Evolutionary conservation across 2,888 invertebrate species (phyloP), one percentile per base, ranked within the genome.

Genomic region (Timema cristinae): DNA sequence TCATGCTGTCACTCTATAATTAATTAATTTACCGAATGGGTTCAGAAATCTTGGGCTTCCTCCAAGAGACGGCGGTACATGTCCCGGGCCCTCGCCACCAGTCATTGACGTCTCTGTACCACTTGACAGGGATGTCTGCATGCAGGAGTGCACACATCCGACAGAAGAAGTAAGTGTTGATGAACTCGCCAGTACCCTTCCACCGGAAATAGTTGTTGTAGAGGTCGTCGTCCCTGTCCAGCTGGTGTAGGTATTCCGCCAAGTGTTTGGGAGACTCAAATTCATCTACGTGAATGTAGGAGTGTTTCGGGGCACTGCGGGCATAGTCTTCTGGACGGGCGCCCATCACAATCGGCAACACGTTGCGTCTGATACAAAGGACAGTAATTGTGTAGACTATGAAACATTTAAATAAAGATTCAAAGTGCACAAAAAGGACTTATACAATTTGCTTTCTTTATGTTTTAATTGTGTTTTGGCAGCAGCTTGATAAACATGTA

Each of bases 121-220:
- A 87, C 78, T 86, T 85, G 16, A 82, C 78, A 8, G 84, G 83
- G 70, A 85, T 85, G 76, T 84, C 85, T 72, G 91, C 91, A 82
- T 94, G 93, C 75, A 94, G 83, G 89, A 93, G 88, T 7, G 93
- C 90, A 82, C 96, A 96, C 73, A 96, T 86, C 59, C 95, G 89
- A 81, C 95, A 97, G 90, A 95, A 95, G 84, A 95, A 96, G 82
- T 90, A 95, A 47, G 98, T 98, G 83, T 98, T 97, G 79, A 98
- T 93, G 81, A 98, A 96, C 81, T 95, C 93, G 1, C 98, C 98
- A 0, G 95, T 95, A 67, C 94, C 94, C 85, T 95, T 91, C 95
- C 95, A 96, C 77, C 88, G 89, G 82, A 97, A 97, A 82, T 98
- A 98, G 50, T 95, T 92, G 83, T 98, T 97, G 83, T 97, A 98